A percentile compares a stretch with the other conserved stretches of the same genome.
phyloP scores from a whole-genome alignment of 2,888 invertebrate species.

The Poecilobothrus nobilitatus region DNA sequence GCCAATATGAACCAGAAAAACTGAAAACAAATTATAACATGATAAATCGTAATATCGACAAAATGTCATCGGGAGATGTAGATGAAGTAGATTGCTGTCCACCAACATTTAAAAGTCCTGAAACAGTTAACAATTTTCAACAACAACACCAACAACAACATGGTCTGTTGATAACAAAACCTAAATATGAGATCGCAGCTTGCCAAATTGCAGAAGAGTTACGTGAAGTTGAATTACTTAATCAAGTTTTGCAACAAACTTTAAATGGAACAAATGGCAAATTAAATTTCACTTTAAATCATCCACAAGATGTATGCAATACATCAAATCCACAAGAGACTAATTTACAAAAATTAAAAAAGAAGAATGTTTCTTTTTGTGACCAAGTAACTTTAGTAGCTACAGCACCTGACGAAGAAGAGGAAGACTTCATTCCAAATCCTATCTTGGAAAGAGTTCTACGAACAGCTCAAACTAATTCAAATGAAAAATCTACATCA shows the following conservation, averaged over 20 bases:
- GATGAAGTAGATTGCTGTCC: conserved; percentile 22
- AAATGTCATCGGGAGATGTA: conserved; percentile 21
- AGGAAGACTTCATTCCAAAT: conserved; percentile 83
- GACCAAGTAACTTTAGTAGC: conserved; percentile 89
- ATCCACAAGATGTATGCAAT: conserved; percentile 21
- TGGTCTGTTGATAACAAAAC: conserved; percentile 31
- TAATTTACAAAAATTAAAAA: conserved; percentile 60
- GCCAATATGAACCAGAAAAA: no score
- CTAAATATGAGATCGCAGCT: conserved; percentile 43
- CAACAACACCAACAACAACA: conserved; percentile 29
- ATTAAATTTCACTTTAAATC: neutral
- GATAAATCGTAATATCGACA: conserved; percentile 24
- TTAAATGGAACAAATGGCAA: conserved; percentile 49
- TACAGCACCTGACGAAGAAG: conserved; percentile 85
- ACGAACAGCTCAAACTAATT: conserved; percentile 62
- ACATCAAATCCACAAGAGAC: conserved; percentile 42
- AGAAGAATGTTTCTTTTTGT: conserved; percentile 91
- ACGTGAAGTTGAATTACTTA: conserved; percentile 50
- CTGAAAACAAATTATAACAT: neutral
- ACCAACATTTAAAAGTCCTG: conserved; percentile 5
- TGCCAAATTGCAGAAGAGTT: conserved; percentile 51
- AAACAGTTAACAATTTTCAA: conserved; percentile 32
- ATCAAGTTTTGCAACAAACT: conserved; percentile 47
- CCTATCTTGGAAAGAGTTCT: conserved; percentile 80
- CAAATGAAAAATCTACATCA: conserved; percentile 43